Evolutionary conservation across 1,140 invertebrate genomes (phyloP).

Genomic region (Oryctes rhinoceros): DNA sequence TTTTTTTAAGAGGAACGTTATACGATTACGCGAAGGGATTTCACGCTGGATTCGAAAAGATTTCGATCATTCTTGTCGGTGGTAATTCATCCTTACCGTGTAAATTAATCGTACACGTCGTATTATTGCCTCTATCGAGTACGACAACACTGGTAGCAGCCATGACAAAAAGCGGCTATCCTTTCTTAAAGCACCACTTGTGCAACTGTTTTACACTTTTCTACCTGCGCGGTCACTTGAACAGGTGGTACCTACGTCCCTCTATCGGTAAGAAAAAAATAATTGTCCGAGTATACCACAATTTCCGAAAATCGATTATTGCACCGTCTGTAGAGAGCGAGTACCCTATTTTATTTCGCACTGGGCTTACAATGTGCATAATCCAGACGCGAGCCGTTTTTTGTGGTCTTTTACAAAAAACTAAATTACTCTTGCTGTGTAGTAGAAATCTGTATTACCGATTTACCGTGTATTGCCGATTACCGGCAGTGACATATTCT

Average conservation of each 20-base stretch:
- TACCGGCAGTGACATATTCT: background rate
- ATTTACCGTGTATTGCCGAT: no score
- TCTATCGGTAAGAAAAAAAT: constrained; percentile 59
- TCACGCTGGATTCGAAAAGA: background rate
- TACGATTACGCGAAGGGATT: background rate
- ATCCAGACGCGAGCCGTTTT: constrained; percentile 55
- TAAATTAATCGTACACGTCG: constrained; percentile 93
- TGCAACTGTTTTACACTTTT: constrained; percentile 53
- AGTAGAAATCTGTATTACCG: background rate
- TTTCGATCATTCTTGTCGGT: background rate
- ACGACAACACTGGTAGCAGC: constrained; percentile 91
- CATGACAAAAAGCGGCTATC: constrained; percentile 59
- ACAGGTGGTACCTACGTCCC: constrained; percentile 58
- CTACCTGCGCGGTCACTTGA: constrained; percentile 56
- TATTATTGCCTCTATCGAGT: constrained; percentile 93
- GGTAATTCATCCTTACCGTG: constrained; percentile 73
- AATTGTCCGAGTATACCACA: constrained; percentile 42
- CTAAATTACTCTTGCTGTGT: constrained; percentile 41
- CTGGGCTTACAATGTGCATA: constrained; percentile 48
- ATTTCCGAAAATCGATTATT: background rate
- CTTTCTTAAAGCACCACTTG: constrained; percentile 48
- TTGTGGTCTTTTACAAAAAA: constrained; percentile 54
- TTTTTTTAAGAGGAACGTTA: constrained; percentile 41
- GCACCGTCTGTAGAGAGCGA: background rate
- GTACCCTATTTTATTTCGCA: constrained; percentile 45